These are phyloP conservation scores for Dryas iulia DNA, from an alignment of 1,140 invertebrate genomes.

Conservation along the genomic window DNA sequence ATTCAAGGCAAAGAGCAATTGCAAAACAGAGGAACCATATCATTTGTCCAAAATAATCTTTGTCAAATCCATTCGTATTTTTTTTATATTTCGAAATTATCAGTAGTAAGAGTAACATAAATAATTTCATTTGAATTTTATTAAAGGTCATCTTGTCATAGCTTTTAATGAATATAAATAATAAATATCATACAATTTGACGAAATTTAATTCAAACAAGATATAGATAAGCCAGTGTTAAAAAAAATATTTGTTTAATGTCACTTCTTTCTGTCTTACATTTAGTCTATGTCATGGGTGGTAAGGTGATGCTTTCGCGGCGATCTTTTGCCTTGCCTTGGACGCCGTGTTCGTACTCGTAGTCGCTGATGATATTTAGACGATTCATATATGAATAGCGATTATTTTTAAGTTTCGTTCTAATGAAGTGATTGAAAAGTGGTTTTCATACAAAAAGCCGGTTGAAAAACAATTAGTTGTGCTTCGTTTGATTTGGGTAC, in stretches of 20 bases:
- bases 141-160: not conserved
- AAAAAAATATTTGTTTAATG: not conserved
- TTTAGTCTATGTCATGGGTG: slow-evolving; percentile 61
- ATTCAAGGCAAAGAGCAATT: slow-evolving; percentile 45
- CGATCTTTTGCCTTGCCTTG: slow-evolving; percentile 72
- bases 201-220: not conserved
- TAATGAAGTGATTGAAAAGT: slow-evolving; percentile 54
- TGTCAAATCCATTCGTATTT: not conserved
- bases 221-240: not conserved
- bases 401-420: slow-evolving; percentile 49
- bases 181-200: slow-evolving; percentile 6
- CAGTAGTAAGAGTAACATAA: not conserved
- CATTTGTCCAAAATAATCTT: not conserved
- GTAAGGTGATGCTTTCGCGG: slow-evolving; percentile 68
- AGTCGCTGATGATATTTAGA: slow-evolving; percentile 71
- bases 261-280: slow-evolving; percentile 5
- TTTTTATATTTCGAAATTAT: not conserved
- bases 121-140: not conserved
- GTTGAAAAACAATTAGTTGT: slow-evolving; percentile 52
- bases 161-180: slow-evolving; percentile 6
- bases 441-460: slow-evolving; percentile 44
- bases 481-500: slow-evolving; percentile 37
- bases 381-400: slow-evolving; percentile 63
- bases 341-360: slow-evolving; percentile 74
- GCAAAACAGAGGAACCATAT: not conserved